Evolutionary conservation across 2,113 vertebrate genomes (phyloP).

Genomic region (Gambusia affinis): DNA sequence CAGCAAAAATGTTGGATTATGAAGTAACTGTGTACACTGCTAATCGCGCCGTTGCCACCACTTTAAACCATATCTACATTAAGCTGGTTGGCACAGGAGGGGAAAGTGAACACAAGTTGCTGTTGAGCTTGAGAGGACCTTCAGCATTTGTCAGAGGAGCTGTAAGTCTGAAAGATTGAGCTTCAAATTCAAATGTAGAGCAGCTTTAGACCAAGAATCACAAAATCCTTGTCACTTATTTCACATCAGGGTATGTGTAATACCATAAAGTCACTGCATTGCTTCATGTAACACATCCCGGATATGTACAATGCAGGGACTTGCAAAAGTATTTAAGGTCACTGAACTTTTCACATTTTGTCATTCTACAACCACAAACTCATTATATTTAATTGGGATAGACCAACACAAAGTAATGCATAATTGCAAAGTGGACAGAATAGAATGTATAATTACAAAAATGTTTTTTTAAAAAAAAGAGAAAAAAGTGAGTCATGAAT

Average conservation of each 20-base stretch:
- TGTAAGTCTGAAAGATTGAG: constrained; percentile 37
- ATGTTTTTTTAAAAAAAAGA: no score
- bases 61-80: constrained; percentile 53
- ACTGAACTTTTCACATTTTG: background rate
- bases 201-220: background rate
- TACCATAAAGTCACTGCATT: background rate
- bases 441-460: no score
- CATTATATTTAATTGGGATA: background rate
- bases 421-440: no score
- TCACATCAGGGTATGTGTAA: background rate
- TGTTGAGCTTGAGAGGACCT: background rate
- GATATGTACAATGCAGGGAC: background rate
- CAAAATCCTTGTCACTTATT: background rate
- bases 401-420: no score
- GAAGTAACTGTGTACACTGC: constrained; percentile 43
- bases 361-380: background rate
- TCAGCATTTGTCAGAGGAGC: background rate
- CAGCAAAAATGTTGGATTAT: constrained; percentile 41
- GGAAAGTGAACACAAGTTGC: constrained; percentile 22
- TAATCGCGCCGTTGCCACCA: rapidly evolving
- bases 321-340: background rate
- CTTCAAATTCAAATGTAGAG: background rate
- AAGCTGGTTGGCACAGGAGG: constrained; percentile 61
- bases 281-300: background rate
- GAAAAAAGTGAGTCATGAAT: no score